phyloP scores from a whole-genome alignment of 53 echinoderm and acorn worm genomes.

The Mesocentrotus franciscanus region DNA sequence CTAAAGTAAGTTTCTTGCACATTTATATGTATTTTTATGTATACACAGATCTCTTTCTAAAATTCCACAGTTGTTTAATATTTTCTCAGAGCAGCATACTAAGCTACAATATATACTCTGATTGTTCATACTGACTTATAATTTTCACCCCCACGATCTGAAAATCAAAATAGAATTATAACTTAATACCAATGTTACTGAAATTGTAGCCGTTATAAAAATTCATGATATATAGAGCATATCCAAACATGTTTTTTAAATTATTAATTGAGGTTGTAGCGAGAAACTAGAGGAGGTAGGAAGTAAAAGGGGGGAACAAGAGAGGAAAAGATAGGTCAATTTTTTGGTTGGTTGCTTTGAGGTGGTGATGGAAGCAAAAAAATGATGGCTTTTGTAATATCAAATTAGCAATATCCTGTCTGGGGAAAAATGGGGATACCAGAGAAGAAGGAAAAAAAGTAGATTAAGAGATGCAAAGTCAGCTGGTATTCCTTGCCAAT shows the following conservation, averaged over 20 bases:
- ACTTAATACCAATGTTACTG: not conserved
- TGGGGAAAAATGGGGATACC: not conserved
- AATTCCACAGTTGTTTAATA: no score
- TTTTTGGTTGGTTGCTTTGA: conserved; percentile 11
- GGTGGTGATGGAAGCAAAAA: conserved; percentile 23
- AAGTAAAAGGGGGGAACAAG: not conserved
- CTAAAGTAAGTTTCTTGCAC: no score
- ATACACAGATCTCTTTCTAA: no score
- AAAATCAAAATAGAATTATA: not conserved
- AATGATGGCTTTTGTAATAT: conserved; percentile 15
- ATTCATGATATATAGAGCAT: not conserved
- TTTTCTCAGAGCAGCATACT: no score
- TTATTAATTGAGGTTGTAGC: not conserved
- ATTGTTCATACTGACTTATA: no score
- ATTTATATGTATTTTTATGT: no score
- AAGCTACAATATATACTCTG: no score
- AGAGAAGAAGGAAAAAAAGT: not conserved
- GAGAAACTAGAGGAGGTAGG: conserved; percentile 3
- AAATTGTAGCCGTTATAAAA: not conserved
- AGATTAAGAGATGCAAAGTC: not conserved
- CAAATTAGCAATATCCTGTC: conserved; percentile 42
- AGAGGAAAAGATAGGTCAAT: not conserved
- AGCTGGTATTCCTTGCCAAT: conserved; percentile 9
- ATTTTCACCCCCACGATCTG: not conserved
- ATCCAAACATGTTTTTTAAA: not conserved